A percentile compares a stretch with the other conserved stretches of the same genome.
phyloP scores from a whole-genome alignment of 2,888 invertebrate species.

The Periphyllus acericola region DNA sequence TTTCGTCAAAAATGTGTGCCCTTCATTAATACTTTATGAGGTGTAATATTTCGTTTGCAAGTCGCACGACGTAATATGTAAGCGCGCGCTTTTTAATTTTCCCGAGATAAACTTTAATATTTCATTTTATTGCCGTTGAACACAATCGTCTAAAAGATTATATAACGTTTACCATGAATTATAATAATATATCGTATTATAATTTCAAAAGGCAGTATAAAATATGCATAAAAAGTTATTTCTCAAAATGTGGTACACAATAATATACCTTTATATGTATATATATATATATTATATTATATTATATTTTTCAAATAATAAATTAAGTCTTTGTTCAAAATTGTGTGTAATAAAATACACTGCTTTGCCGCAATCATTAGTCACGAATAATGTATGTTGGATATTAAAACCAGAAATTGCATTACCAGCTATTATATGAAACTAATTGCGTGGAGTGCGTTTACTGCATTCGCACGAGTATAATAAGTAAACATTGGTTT shows the following conservation, averaged over 20 bases:
- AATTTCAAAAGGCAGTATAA: background rate
- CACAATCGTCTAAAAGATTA: too few species aligned
- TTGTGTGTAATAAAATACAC: constrained; percentile 38
- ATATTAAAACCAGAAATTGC: constrained; percentile 30
- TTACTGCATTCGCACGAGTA: constrained; percentile 7
- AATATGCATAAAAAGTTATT: background rate
- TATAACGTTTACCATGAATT: too few species aligned
- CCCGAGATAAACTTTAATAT: too few species aligned
- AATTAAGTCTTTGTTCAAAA: constrained; percentile 18
- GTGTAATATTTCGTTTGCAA: too few species aligned
- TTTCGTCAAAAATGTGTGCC: too few species aligned
- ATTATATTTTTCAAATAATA: constrained; percentile 16
- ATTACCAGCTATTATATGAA: background rate
- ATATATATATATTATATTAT: too few species aligned
- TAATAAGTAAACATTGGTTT: background rate
- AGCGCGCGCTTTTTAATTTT: too few species aligned
- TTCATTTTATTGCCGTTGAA: too few species aligned
- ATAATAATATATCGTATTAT: background rate
- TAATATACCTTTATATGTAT: too few species aligned
- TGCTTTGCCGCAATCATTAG: background rate
- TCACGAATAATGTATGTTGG: constrained; percentile 32
- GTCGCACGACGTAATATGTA: too few species aligned
- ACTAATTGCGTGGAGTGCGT: constrained; percentile 16
- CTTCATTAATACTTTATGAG: too few species aligned
- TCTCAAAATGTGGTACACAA: background rate